Evolutionary conservation across 2,888 invertebrate genomes (phyloP).

Genomic region (Parnassius glacialis): DNA sequence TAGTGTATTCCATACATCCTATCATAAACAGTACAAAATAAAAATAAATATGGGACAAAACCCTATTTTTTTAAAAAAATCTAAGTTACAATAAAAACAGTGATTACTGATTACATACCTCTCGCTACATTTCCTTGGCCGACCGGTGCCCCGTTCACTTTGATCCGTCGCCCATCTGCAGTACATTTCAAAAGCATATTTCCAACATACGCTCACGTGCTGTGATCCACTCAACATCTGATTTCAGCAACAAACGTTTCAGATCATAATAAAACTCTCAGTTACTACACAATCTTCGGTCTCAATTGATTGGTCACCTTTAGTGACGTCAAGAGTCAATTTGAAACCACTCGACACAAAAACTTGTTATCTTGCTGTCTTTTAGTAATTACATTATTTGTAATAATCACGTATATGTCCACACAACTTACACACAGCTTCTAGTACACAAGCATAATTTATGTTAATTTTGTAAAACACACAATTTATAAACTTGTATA

Average conservation of each 20-base stretch:
- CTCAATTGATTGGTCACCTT: constrained; percentile 64
- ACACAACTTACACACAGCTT: constrained; percentile 38
- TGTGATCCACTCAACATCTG: constrained; percentile 56
- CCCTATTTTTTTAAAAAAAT: background rate
- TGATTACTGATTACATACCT: constrained; percentile 52
- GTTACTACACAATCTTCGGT: constrained; percentile 46
- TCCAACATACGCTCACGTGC: constrained; percentile 56
- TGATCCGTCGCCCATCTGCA: constrained; percentile 75
- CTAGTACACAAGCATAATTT: constrained; percentile 23
- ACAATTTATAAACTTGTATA: constrained; percentile 18
- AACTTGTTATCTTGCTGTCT: constrained; percentile 45
- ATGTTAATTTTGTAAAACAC: constrained; percentile 35
- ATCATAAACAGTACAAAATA: background rate
- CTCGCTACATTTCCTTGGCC: constrained; percentile 71
- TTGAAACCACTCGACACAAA: constrained; percentile 56
- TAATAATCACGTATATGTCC: constrained; percentile 41
- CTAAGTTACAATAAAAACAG: constrained; percentile 6
- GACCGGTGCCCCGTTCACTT: constrained; percentile 69
- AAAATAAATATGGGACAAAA: background rate
- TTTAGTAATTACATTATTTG: constrained; percentile 35
- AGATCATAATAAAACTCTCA: constrained; percentile 51
- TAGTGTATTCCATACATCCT: too few relatives aligned
- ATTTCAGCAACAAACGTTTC: constrained; percentile 45
- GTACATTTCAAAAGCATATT: constrained; percentile 78
- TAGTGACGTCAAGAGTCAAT: constrained; percentile 75